Evolutionary conservation across 1,140 invertebrate species (phyloP).

Genomic region (Gryllus bimaculatus): DNA sequence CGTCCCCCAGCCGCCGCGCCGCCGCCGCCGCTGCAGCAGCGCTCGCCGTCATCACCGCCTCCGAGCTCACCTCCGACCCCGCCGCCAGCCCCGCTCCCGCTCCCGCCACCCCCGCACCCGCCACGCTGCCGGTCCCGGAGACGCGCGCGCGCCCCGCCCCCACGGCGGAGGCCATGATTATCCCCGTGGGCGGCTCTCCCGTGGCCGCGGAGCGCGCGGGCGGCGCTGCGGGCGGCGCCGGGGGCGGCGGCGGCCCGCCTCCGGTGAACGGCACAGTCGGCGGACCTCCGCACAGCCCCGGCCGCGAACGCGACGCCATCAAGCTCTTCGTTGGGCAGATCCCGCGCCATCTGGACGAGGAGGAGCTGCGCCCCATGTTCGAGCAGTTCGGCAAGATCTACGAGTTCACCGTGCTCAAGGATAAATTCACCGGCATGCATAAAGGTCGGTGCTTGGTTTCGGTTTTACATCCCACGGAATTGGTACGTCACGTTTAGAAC

Average conservation of each 20-base stretch:
- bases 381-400: conserved; percentile 90
- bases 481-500: no score
- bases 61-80: neutral
- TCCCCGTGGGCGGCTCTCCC: neutral
- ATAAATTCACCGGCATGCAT: conserved; percentile 87
- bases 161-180: neutral
- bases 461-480: no score
- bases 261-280: neutral
- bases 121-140: neutral
- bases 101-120: no score
- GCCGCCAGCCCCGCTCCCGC: neutral
- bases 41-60: neutral
- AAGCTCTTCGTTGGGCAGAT: conserved; percentile 92
- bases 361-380: conserved; percentile 80
- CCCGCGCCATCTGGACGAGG: conserved; percentile 79
- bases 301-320: conserved; percentile 45
- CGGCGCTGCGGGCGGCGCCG: neutral
- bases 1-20: neutral
- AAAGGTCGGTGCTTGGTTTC: conserved; percentile 55
- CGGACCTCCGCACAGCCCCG: neutral
- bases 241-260: neutral
- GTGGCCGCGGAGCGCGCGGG: neutral
- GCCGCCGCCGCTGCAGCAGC: neutral
- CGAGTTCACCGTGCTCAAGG: conserved; percentile 86
- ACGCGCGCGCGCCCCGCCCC: neutral